A percentile compares a stretch with the other conserved stretches of the same genome.
Conservation (phyloP, 37 sponge, comb jelly and placozoan genomes). For the Spongilla lacustris region DNA sequence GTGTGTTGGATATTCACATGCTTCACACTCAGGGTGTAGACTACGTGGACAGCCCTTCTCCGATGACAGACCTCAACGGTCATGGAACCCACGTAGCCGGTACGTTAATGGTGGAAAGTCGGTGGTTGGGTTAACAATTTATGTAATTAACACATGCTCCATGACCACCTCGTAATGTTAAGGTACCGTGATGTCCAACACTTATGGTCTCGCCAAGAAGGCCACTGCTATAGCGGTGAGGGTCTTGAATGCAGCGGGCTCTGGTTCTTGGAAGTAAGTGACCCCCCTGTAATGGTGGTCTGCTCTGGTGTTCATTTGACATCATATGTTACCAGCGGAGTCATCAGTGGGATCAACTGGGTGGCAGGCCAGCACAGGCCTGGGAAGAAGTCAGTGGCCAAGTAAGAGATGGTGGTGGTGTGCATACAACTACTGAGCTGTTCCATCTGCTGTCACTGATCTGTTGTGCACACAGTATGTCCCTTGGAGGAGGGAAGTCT, state of each 20-base stretch:
- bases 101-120: too few species aligned
- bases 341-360: conserved; percentile 59
- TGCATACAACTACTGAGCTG: too few species aligned
- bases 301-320: conserved; percentile 40
- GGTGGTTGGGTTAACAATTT: too few species aligned
- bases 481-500: conserved; percentile 71
- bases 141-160: not conserved
- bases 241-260: conserved; percentile 56
- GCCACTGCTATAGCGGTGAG: conserved; percentile 77
- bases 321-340: too few species aligned
- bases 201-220: conserved; percentile 67
- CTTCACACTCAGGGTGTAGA: conserved; percentile 36
- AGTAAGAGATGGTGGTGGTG: too few species aligned
- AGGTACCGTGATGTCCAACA: conserved; percentile 69
- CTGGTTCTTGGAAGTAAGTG: too few species aligned
- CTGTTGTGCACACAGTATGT: conserved; percentile 80
- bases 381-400: conserved; percentile 50
- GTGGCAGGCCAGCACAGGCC: conserved; percentile 15
- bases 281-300: too few species aligned
- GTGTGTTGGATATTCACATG: too few species aligned
- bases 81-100: conserved; percentile 85
- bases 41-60: conserved; percentile 43
- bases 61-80: conserved; percentile 60
- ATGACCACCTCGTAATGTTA: too few species aligned
- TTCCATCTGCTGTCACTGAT: too few species aligned